Evolutionary conservation across 2,113 vertebrate genomes (phyloP).

Genomic region (Leucopsar rothschildi): DNA sequence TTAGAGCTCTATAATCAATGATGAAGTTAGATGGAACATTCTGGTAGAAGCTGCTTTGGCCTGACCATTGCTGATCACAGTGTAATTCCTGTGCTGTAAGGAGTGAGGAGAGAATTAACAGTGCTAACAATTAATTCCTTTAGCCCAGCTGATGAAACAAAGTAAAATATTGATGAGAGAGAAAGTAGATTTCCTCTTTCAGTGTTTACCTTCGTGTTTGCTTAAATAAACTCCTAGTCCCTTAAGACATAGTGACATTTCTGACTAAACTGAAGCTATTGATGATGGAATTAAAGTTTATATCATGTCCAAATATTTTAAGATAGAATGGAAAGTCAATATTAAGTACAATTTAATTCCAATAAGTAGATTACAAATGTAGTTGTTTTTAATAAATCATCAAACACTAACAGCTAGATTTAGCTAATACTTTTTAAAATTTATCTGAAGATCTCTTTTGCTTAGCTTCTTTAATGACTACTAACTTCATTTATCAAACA

Average conservation of each 20-base stretch:
- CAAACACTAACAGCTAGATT: background rate
- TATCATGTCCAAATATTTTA: slow-evolving; percentile 22
- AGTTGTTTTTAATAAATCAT: background rate
- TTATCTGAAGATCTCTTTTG: background rate
- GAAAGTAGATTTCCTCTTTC: background rate
- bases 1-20: background rate
- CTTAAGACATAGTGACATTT: slow-evolving; percentile 19
- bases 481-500: background rate
- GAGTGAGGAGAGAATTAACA: background rate
- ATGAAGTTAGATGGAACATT: background rate
- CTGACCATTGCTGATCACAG: background rate
- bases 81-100: background rate
- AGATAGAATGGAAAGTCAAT: background rate
- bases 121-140: background rate
- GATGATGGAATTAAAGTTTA: slow-evolving; percentile 32
- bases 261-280: background rate
- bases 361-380: background rate
- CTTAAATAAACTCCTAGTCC: background rate
- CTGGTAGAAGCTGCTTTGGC: background rate
- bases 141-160: background rate
- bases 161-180: slow-evolving; percentile 15
- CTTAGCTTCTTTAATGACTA: background rate
- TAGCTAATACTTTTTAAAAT: background rate
- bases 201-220: background rate
- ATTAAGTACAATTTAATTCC: background rate